A percentile compares a stretch with the other conserved stretches of the same genome.
These are phyloP conservation scores for Drosophila fungiperda DNA, from an alignment of 2,888 invertebrate genomes.

Conservation along the genomic window DNA sequence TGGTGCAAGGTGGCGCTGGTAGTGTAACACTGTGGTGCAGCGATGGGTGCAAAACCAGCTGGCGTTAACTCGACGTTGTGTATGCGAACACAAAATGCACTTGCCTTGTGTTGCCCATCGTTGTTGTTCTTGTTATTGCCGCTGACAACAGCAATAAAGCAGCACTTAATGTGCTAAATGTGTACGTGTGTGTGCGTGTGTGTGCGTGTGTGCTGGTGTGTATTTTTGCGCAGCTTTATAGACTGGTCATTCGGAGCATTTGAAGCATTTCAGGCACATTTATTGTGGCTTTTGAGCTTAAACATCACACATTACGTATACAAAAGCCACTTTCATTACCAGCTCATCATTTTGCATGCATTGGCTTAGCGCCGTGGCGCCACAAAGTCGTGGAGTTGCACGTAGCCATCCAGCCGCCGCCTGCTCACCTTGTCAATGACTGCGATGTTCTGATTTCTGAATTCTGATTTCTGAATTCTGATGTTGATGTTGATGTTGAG, in stretches of 20 bases:
- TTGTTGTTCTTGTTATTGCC: slow-evolving; percentile 21
- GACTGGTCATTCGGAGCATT: slow-evolving; percentile 50
- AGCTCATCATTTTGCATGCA: slow-evolving; percentile 37
- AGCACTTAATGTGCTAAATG: slow-evolving; percentile 66
- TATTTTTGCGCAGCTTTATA: slow-evolving; percentile 24
- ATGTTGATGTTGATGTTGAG: slow-evolving; percentile 54
- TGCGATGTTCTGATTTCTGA: slow-evolving; percentile 23
- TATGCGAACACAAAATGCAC: slow-evolving; percentile 55
- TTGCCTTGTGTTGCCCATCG: slow-evolving; percentile 25
- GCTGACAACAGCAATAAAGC: slow-evolving; percentile 60
- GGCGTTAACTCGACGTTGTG: slow-evolving; percentile 53
- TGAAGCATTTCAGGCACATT: slow-evolving; percentile 40
- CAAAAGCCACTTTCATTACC: slow-evolving; percentile 40
- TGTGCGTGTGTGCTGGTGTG: slow-evolving; percentile 1
- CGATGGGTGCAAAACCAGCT: slow-evolving; percentile 29
- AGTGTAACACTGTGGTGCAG: background rate
- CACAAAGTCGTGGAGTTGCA: slow-evolving; percentile 33
- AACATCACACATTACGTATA: slow-evolving; percentile 65
- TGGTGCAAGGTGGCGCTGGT: background rate
- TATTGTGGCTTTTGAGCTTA: slow-evolving; percentile 40
- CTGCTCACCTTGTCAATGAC: slow-evolving; percentile 39
- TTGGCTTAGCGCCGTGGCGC: background rate
- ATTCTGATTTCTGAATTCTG: slow-evolving; percentile 21
- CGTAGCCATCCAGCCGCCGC: background rate
- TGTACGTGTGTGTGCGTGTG: slow-evolving; percentile 6